phyloP scores from a whole-genome alignment of 2,113 vertebrate genomes.

The Machaerirhynchus nigripectus region DNA sequence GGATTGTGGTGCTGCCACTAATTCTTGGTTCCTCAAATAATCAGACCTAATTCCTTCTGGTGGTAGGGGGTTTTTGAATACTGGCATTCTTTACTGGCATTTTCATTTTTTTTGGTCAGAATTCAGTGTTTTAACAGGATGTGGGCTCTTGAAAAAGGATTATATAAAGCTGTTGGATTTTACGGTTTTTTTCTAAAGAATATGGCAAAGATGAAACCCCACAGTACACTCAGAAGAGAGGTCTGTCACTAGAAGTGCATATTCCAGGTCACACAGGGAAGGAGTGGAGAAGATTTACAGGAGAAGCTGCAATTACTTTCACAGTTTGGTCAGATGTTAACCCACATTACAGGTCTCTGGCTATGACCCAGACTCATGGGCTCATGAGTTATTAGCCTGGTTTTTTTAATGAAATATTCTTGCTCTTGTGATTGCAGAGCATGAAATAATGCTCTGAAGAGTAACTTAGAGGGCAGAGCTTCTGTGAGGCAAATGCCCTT shows the following conservation, averaged over 20 bases:
- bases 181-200: background rate
- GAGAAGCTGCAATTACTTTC: background rate
- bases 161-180: background rate
- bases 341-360: background rate
- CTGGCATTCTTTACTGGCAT: background rate
- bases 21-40: background rate
- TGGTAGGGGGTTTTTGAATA: background rate
- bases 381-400: background rate
- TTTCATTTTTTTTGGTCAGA: background rate
- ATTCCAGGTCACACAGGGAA: background rate
- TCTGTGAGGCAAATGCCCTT: background rate
- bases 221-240: background rate
- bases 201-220: background rate
- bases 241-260: background rate
- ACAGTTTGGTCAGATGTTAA: conserved; percentile 28
- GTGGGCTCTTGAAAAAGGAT: background rate
- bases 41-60: background rate
- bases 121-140: background rate
- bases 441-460: background rate
- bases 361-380: background rate
- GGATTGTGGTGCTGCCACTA: background rate
- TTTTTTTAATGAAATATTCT: background rate
- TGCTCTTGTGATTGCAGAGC: background rate
- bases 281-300: background rate
- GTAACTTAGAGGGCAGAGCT: background rate